These are phyloP conservation scores for Ranitomeya variabilis DNA, from an alignment of 2,113 vertebrate genomes.

Conservation along the genomic window DNA sequence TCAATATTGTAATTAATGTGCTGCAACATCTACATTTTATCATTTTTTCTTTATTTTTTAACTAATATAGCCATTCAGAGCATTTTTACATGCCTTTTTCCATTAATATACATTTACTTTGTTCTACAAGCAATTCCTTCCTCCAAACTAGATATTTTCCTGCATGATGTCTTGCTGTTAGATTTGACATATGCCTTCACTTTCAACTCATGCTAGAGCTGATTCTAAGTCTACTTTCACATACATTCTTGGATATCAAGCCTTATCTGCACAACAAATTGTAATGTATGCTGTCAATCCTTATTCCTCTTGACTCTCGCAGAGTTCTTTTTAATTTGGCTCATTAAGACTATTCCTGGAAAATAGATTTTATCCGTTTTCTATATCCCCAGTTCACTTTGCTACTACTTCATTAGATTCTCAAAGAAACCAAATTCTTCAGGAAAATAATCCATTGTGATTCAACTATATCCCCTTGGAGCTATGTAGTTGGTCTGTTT, in stretches of 20 bases:
- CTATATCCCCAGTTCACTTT: slow-evolving; percentile 28
- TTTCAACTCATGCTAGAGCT: slow-evolving; percentile 19
- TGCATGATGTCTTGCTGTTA: slow-evolving; percentile 13
- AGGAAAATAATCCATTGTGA: slow-evolving; percentile 20
- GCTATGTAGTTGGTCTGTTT: not conserved
- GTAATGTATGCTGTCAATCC: slow-evolving; percentile 40
- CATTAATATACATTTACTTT: not conserved
- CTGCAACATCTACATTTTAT: not conserved
- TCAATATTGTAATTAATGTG: not conserved
- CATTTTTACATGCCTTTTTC: not conserved
- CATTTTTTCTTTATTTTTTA: too few species aligned
- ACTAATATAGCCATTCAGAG: not conserved
- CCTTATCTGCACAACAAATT: not conserved
- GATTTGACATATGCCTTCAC: slow-evolving; percentile 24
- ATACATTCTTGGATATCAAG: not conserved
- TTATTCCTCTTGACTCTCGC: slow-evolving; percentile 25
- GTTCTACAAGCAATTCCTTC: not conserved
- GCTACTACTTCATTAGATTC: slow-evolving; percentile 23
- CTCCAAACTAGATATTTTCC: slow-evolving; percentile 16
- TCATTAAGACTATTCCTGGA: slow-evolving; percentile 29
- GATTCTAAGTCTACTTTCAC: slow-evolving; percentile 14
- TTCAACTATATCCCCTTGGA: not conserved
- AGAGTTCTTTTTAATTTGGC: slow-evolving; percentile 37
- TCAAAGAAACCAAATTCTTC: slow-evolving; percentile 29
- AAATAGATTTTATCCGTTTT: slow-evolving; percentile 37